These are phyloP conservation scores for Heteromurus nitidus DNA, from an alignment of 2,888 invertebrate genomes.

Conservation along the genomic window DNA sequence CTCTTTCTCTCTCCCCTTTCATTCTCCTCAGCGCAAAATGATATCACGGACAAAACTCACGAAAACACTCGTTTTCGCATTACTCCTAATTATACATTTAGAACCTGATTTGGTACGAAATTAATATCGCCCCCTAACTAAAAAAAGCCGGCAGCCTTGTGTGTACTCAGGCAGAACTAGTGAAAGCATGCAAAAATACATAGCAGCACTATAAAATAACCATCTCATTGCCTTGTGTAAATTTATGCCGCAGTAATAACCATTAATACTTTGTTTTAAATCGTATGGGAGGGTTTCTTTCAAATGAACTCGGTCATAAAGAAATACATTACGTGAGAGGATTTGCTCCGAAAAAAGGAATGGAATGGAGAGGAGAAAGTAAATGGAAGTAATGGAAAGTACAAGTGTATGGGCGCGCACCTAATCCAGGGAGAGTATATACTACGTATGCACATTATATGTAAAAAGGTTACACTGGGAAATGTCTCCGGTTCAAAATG, in stretches of 20 bases:
- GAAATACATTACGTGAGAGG: conserved; percentile 31
- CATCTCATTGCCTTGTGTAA: conserved; percentile 52
- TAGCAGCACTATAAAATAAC: conserved; percentile 4
- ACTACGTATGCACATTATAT: not conserved
- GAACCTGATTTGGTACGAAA: conserved; percentile 50
- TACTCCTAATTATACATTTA: conserved; percentile 64
- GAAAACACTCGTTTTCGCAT: conserved; percentile 44
- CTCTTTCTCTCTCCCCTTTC: conserved; percentile 17
- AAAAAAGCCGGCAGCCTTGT: conserved; percentile 7
- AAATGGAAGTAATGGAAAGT: conserved; percentile 40
- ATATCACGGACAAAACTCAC: conserved; percentile 23
- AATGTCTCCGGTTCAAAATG: no score
- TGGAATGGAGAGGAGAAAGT: conserved; percentile 34
- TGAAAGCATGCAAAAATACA: no score
- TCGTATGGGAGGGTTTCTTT: conserved; percentile 48
- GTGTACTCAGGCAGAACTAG: not conserved
- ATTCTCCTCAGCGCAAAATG: conserved; percentile 34
- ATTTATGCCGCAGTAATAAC: conserved; percentile 61
- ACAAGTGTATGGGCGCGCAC: not conserved
- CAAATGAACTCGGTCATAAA: conserved; percentile 39
- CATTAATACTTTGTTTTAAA: conserved; percentile 64
- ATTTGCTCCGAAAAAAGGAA: conserved; percentile 29
- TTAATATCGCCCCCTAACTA: conserved; percentile 46
- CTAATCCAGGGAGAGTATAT: not conserved
- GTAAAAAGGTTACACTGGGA: no score